Percentiles rank a stretch among this genome's conserved stretches.
Conservation (phyloP, 1,140 invertebrate species). For the Wasmannia auropunctata region DNA sequence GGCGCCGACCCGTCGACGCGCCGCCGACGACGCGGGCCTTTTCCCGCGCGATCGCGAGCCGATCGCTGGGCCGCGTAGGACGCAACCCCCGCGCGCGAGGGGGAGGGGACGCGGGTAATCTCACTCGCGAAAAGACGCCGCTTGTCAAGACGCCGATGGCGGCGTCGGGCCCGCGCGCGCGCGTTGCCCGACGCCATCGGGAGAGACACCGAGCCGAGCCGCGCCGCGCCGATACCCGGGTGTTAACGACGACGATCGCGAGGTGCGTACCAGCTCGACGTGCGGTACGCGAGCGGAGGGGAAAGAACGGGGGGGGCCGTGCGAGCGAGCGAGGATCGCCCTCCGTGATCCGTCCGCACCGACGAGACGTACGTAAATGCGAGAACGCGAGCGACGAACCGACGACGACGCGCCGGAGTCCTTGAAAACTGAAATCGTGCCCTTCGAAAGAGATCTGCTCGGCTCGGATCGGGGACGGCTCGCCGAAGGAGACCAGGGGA, state of each 20-base stretch:
- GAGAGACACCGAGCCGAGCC: conserved; percentile 30
- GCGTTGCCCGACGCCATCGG: conserved; percentile 67
- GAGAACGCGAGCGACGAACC: conserved; percentile 62
- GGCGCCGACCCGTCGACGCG: background rate
- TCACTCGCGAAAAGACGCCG: conserved; percentile 24
- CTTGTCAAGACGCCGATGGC: conserved; percentile 58
- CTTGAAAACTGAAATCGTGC: conserved; percentile 86
- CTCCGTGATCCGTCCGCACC: conserved; percentile 66
- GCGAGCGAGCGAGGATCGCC: background rate
- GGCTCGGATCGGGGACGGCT: too few relatives aligned
- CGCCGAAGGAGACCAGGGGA: conserved; percentile 57
- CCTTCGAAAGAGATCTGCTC: conserved; percentile 85
- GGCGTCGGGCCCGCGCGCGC: too few relatives aligned
- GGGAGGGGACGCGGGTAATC: too few relatives aligned
- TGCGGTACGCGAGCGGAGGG: background rate
- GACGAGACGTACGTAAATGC: conserved; percentile 47
- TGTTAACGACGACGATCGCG: background rate
- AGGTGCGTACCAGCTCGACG: background rate
- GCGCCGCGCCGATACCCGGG: background rate
- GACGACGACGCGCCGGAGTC: conserved; percentile 78
- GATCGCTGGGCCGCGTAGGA: background rate
- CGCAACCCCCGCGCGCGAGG: background rate
- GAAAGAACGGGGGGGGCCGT: too few relatives aligned
- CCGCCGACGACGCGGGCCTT: background rate
- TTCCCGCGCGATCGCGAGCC: background rate